Percentiles rank a stretch among this genome's conserved stretches.
Evolutionary conservation across 2,797 vertebrate genomes (phyloP).

Genomic region (Calcarius lapponicus): DNA sequence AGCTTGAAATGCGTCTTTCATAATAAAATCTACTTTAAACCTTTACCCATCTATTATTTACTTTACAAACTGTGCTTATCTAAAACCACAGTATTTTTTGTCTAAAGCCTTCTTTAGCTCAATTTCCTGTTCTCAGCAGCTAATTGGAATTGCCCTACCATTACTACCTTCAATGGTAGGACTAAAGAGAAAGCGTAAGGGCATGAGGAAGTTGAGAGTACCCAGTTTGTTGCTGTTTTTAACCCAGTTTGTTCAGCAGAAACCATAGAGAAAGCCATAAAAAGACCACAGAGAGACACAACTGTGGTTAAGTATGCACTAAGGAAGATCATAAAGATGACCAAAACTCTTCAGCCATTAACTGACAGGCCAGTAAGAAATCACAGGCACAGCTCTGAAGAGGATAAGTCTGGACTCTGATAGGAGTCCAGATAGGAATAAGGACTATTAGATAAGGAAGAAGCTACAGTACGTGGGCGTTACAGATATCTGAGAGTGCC

Average conservation of each 20-base stretch:
- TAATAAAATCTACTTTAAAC: background rate
- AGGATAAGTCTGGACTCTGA: background rate
- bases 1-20: background rate
- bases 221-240: accelerated
- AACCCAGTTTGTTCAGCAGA: no score
- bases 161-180: accelerated
- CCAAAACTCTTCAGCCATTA: background rate
- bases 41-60: background rate
- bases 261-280: background rate
- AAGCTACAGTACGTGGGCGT: background rate
- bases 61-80: background rate
- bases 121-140: background rate
- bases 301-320: background rate
- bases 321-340: background rate
- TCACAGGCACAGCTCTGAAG: background rate
- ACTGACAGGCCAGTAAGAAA: background rate
- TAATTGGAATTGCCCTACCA: background rate
- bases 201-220: background rate
- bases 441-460: background rate
- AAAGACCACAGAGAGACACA: background rate
- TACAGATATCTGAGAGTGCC: accelerated
- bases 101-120: background rate
- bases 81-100: background rate
- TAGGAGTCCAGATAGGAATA: no score
- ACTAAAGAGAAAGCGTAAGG: background rate